Percentiles rank a stretch among this genome's conserved stretches.
These are phyloP conservation scores for Tragulus kanchil DNA, from an alignment of 2,113 vertebrate species.

Conservation along the genomic window DNA sequence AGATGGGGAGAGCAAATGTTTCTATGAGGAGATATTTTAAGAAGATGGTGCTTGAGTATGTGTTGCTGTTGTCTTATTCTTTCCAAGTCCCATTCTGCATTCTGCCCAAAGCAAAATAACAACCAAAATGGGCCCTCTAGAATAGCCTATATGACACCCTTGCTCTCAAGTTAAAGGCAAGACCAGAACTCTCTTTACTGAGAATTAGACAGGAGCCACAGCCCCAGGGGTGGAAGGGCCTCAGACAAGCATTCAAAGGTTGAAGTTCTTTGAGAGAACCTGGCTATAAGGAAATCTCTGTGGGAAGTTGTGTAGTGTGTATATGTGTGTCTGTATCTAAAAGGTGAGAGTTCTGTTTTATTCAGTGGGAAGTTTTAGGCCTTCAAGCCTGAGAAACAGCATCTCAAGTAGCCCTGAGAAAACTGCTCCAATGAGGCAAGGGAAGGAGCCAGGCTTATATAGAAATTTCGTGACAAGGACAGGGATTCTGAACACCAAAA, in stretches of 20 bases:
- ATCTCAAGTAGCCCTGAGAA: not conserved
- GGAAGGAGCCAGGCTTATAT: not conserved
- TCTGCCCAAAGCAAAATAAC: not conserved
- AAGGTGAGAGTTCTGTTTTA: not conserved
- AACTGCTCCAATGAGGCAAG: not conserved
- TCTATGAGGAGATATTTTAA: not conserved
- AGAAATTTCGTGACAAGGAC: not conserved
- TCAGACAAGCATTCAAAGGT: not conserved
- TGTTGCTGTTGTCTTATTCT: not conserved
- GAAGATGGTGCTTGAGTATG: not conserved
- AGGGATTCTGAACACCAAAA: not conserved
- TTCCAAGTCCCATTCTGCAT: not conserved
- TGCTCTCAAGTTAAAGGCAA: not conserved
- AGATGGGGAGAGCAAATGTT: not conserved
- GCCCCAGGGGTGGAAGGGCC: not conserved
- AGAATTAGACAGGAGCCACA: not conserved
- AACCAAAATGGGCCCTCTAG: not conserved
- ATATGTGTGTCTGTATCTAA: not conserved
- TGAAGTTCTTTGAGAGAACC: not conserved
- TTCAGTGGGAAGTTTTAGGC: not conserved
- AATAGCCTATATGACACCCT: not conserved
- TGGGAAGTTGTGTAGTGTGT: not conserved
- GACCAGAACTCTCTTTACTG: not conserved
- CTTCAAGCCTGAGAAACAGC: not conserved
- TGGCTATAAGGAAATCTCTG: not conserved